phyloP scores from a whole-genome alignment of 2,113 vertebrate genomes.

The Laticauda colubrina region DNA sequence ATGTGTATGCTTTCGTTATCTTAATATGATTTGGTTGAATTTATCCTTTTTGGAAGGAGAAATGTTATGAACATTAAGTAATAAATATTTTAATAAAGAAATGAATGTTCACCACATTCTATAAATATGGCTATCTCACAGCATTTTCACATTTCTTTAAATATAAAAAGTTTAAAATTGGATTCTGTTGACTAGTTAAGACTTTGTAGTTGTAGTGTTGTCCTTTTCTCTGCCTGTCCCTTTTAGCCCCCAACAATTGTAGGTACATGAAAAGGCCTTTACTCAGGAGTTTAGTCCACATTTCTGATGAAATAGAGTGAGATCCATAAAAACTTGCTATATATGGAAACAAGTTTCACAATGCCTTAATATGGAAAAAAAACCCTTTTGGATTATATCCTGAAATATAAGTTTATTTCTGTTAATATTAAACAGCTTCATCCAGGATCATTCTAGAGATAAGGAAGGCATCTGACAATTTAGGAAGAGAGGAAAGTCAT shows the following conservation, averaged over 20 bases:
- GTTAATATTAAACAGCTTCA: background rate
- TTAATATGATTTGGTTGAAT: background rate
- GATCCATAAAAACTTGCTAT: background rate
- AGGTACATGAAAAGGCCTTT: background rate
- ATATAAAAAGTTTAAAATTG: background rate
- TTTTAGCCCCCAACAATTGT: background rate
- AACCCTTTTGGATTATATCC: background rate
- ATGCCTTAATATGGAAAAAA: background rate
- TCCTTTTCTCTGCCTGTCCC: background rate
- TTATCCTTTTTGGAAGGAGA: background rate
- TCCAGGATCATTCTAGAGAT: background rate
- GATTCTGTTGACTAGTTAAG: background rate
- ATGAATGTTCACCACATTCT: background rate
- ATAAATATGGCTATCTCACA: background rate
- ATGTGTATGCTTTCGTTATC: background rate
- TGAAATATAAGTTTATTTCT: background rate
- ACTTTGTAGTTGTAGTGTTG: background rate
- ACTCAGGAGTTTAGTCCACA: background rate
- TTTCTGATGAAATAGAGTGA: background rate
- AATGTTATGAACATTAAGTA: background rate
- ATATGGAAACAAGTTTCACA: background rate
- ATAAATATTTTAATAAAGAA: background rate
- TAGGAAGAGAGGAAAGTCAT: background rate
- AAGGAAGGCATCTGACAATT: background rate
- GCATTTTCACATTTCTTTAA: background rate